Evolutionary conservation across 2,113 vertebrate species (phyloP).

Genomic region (Hyla sarda): DNA sequence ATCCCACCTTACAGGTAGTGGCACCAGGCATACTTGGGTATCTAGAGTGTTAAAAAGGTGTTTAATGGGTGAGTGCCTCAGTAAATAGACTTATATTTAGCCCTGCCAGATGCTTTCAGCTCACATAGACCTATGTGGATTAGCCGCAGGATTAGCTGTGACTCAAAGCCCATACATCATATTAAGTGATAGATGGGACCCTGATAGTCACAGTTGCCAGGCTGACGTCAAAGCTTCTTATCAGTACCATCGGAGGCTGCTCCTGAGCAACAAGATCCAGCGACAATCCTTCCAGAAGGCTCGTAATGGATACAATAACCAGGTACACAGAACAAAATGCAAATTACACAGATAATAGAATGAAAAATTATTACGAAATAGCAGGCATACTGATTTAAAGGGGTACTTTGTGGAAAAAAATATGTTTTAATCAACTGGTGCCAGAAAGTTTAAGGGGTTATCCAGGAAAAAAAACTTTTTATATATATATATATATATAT

Average conservation of each 20-base stretch:
- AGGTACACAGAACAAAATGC: neutral
- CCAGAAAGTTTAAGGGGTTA: too few species aligned
- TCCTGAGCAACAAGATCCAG: neutral
- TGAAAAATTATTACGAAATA: neutral
- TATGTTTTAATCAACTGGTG: too few species aligned
- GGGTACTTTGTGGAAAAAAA: too few species aligned
- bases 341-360: neutral
- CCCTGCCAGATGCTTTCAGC: conserved; percentile 27
- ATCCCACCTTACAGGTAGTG: neutral
- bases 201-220: conserved; percentile 32
- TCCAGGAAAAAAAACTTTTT: too few species aligned
- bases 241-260: conserved; percentile 2
- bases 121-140: conserved; percentile 32
- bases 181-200: conserved; percentile 45
- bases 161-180: conserved; percentile 52
- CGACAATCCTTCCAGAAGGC: neutral
- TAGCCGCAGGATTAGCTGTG: conserved; percentile 41
- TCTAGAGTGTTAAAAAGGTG: conserved; percentile 9
- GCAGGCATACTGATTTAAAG: too few species aligned
- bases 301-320: neutral
- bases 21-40: neutral
- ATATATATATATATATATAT: too few species aligned
- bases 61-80: conserved; percentile 5
- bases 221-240: conserved; percentile 54
- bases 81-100: conserved; percentile 47